Conservation (phyloP, 2,888 invertebrate genomes). For the Mechanitis mazaeus region DNA sequence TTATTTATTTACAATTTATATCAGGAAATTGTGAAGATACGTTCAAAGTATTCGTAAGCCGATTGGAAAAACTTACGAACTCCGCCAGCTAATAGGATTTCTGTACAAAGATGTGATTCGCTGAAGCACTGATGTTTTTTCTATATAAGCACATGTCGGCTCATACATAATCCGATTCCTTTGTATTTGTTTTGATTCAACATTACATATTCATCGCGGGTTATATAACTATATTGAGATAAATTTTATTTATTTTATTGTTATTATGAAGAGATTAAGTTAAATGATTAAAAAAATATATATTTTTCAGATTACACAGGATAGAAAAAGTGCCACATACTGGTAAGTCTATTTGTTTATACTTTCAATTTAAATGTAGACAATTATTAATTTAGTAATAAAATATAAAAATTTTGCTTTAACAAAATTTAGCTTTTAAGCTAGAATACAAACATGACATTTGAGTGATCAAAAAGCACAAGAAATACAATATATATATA, state of each 20-base stretch:
- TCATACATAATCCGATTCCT: slow-evolving; percentile 15
- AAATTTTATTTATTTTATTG: not conserved
- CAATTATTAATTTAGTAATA: not conserved
- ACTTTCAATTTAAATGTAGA: not conserved
- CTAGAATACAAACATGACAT: too few species aligned
- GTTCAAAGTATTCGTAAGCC: slow-evolving; percentile 40
- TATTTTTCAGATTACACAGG: not conserved
- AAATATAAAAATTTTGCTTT: too few species aligned
- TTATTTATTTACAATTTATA: slow-evolving; percentile 2
- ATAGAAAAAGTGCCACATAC: not conserved
- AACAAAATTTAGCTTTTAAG: too few species aligned
- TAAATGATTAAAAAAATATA: too few species aligned
- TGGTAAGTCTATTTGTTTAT: not conserved
- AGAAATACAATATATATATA: too few species aligned
- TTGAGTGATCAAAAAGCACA: too few species aligned
- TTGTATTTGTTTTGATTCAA: not conserved
- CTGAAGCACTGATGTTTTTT: slow-evolving; percentile 19
- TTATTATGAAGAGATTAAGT: too few species aligned
- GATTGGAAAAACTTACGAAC: slow-evolving; percentile 55
- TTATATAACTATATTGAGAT: too few species aligned
- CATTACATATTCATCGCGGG: too few species aligned
- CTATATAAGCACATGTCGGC: slow-evolving; percentile 16
- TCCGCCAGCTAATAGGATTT: slow-evolving; percentile 50
- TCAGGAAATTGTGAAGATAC: slow-evolving; percentile 5
- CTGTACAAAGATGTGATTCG: slow-evolving; percentile 32